Evolutionary conservation across 2,888 invertebrate genomes (phyloP), one percentile per base, ranked within the genome.

Genomic region (Tyria jacobaeae): DNA sequence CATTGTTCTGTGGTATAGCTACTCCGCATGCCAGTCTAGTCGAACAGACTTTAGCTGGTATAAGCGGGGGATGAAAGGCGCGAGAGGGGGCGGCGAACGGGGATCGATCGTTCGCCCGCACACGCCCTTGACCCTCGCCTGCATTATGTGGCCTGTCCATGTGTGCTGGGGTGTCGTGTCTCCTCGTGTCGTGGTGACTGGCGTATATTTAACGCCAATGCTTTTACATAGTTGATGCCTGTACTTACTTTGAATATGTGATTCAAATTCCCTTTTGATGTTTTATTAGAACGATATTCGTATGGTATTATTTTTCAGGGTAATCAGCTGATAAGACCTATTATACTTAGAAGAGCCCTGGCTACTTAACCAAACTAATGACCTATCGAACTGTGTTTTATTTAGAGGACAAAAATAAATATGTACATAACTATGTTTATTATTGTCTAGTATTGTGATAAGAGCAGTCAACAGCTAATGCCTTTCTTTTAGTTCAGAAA

Each of bases 101-200:
- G 75, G 67, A 84, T 84, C 84, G 85, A 85, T 83, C 81, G 78
- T 64, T 55, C 70, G 73, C 76, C 80, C 76, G 75, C 74, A 60
- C 56, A 54, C 89, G 91, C 89, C 90, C 90, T 90, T 91, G 90
- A 91, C 89, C 90, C 86, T 87, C 86, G 75, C 73, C 73, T 74
- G 70, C 77, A 66, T 64, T 66, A 68, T 75, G 64, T 59, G 70
- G 76, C 64, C 76, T 48, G 35, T 24, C 41, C 56, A 55, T 66
- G 62, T 68, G 71, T 70, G 67, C 39, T 52, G 64, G 66, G 71
- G 64, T 62, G 67, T 66, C 62, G 63, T 64, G 57, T 54, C 52
- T 70, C 62, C 64, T 64, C 55, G 66, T 65, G 73, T n/a, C n/a
- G n/a, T n/a, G n/a, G n/a, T n/a, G n/a, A n/a, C n/a, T 65, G 63